A percentile compares a stretch with the other conserved stretches of the same genome.
Conservation (phyloP, 2,113 vertebrate genomes). For the Arenaria interpres region DNA sequence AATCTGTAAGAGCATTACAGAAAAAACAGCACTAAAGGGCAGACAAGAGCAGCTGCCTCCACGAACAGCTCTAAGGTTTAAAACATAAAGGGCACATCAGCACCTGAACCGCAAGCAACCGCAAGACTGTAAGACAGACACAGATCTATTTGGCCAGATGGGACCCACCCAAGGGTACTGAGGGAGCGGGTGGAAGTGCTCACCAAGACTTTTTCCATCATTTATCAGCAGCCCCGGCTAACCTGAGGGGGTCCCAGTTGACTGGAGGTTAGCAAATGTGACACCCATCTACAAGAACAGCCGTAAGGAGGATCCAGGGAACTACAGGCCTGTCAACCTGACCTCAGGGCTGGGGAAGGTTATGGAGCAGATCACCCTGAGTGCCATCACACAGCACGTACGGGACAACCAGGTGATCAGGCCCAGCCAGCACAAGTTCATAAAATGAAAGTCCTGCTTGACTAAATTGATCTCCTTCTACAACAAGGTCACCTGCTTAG, state of each 20-base stretch:
- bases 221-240: neutral
- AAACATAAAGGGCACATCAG: neutral
- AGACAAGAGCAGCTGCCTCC: neutral
- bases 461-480: neutral
- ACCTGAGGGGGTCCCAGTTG: neutral
- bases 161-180: neutral
- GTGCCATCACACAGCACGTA: neutral
- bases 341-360: neutral
- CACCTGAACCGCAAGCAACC: neutral
- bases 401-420: neutral
- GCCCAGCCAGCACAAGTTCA: neutral
- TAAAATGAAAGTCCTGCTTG: neutral
- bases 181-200: neutral
- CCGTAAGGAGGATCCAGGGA: neutral
- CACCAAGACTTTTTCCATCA: neutral
- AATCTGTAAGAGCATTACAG: neutral
- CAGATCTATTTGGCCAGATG: neutral
- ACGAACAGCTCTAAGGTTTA: neutral
- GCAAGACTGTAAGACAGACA: neutral
- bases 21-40: neutral
- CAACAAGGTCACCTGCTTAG: neutral
- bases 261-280: neutral
- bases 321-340: neutral
- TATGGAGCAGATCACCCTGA: neutral
- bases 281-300: neutral